A percentile compares a stretch with the other conserved stretches of the same genome.
phyloP scores from a whole-genome alignment of 2,797 vertebrate genomes.

The Aulostomus chinensis region DNA sequence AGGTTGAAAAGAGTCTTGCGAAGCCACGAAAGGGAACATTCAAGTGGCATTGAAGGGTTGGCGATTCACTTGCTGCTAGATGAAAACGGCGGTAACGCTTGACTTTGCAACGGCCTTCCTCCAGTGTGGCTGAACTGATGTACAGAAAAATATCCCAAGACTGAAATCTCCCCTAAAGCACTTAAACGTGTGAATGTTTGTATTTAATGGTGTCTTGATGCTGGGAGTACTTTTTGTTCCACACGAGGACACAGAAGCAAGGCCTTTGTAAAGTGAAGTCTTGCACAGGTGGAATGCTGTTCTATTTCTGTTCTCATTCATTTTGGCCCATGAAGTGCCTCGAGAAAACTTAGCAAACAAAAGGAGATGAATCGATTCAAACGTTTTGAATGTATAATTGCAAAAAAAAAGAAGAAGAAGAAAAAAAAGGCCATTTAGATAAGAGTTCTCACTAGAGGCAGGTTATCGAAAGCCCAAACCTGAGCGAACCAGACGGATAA shows the following conservation, averaged over 20 bases:
- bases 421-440: slow-evolving; percentile 2
- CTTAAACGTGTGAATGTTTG: slow-evolving; percentile 28
- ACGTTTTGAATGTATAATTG: slow-evolving; percentile 72
- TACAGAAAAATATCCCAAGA: slow-evolving; percentile 16
- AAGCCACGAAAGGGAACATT: no score
- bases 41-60: no score
- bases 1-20: not conserved
- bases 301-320: slow-evolving; percentile 32
- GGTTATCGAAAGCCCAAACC: slow-evolving; percentile 10
- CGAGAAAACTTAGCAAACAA: slow-evolving; percentile 34
- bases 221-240: slow-evolving; percentile 3
- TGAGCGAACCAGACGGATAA: slow-evolving; percentile 25
- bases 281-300: no score
- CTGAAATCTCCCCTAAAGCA: slow-evolving; percentile 19
- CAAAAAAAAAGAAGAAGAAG: slow-evolving; percentile 9
- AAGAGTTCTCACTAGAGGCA: slow-evolving; percentile 21
- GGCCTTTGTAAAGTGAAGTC: slow-evolving; percentile 33
- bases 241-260: slow-evolving; percentile 12
- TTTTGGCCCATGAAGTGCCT: slow-evolving; percentile 69
- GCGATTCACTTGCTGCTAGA: slow-evolving; percentile 72
- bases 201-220: slow-evolving; percentile 39
- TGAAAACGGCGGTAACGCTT: slow-evolving; percentile 23
- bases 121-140: slow-evolving; percentile 5
- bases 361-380: slow-evolving; percentile 36
- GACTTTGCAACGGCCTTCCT: slow-evolving; percentile 45